Percentiles rank a stretch among this genome's conserved stretches.
These are phyloP conservation scores for Odontothrips loti DNA, from an alignment of 2,888 invertebrate species.

Conservation along the genomic window DNA sequence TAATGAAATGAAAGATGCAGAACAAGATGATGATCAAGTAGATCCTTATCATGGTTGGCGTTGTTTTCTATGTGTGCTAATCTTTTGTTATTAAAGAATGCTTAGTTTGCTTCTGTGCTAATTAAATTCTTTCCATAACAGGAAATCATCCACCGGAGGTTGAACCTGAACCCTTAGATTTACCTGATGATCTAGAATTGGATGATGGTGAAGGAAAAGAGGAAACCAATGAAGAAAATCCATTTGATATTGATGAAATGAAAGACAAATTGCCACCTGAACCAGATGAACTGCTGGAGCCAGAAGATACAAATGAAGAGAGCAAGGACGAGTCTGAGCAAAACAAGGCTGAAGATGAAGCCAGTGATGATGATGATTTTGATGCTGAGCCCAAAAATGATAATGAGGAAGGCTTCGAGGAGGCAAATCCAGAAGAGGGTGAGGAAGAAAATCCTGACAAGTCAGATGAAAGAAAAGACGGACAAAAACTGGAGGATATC, in stretches of 20 bases:
- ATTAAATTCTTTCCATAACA: conserved; percentile 6
- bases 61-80: conserved; percentile 13
- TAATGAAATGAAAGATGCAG: conserved; percentile 75
- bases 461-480: conserved; percentile 37
- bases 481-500: conserved; percentile 43
- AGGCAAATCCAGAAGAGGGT: conserved; percentile 41
- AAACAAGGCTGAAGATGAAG: conserved; percentile 39
- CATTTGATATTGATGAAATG: conserved; percentile 79
- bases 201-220: conserved; percentile 65
- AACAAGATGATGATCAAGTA: conserved; percentile 72
- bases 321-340: conserved; percentile 40
- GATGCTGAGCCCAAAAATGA: conserved; percentile 41
- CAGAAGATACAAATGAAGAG: conserved; percentile 46
- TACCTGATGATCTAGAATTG: conserved; percentile 80
- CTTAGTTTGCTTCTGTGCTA: background rate
- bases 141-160: conserved; percentile 63
- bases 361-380: conserved; percentile 50
- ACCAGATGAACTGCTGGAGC: conserved; percentile 40
- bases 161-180: conserved; percentile 80
- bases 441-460: conserved; percentile 40
- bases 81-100: conserved; percentile 14
- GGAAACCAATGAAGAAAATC: conserved; percentile 68
- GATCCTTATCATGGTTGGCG: conserved; percentile 73
- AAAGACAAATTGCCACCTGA: conserved; percentile 51
- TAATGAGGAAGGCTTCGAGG: conserved; percentile 45